Evolutionary conservation across 2,113 vertebrate species (phyloP).

Genomic region (Bungarus multicinctus): DNA sequence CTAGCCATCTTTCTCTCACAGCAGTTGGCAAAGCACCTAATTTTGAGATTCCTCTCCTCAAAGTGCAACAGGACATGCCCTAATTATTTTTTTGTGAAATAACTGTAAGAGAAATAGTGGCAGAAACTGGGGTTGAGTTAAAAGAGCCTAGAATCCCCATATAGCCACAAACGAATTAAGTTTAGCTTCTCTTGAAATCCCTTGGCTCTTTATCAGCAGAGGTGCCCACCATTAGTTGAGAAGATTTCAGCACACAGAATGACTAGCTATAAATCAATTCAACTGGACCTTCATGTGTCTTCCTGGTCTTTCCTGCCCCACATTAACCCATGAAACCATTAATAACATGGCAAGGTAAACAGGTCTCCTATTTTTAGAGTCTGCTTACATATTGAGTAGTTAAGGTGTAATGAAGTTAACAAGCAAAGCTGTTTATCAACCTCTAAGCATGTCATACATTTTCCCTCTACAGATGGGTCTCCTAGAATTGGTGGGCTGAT

Average conservation of each 20-base stretch:
- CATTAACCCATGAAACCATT: neutral
- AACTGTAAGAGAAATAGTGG: too few species aligned
- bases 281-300: neutral
- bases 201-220: too few species aligned
- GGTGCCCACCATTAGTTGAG: too few species aligned
- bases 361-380: slow-evolving; percentile 1
- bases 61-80: neutral
- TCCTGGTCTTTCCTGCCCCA: neutral
- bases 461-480: neutral
- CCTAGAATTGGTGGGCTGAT: neutral
- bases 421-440: neutral
- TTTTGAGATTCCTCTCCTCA: neutral
- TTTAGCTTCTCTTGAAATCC: too few species aligned
- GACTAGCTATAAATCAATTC: too few species aligned
- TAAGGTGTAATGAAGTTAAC: neutral
- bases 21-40: neutral
- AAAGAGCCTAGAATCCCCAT: too few species aligned
- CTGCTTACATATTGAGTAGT: neutral
- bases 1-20: too few species aligned
- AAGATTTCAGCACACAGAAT: too few species aligned
- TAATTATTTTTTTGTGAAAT: neutral
- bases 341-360: neutral
- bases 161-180: too few species aligned
- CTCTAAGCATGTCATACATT: neutral
- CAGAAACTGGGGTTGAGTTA: too few species aligned